Conservation (phyloP, 2,888 invertebrate genomes). For the Sicus ferrugineus region DNA sequence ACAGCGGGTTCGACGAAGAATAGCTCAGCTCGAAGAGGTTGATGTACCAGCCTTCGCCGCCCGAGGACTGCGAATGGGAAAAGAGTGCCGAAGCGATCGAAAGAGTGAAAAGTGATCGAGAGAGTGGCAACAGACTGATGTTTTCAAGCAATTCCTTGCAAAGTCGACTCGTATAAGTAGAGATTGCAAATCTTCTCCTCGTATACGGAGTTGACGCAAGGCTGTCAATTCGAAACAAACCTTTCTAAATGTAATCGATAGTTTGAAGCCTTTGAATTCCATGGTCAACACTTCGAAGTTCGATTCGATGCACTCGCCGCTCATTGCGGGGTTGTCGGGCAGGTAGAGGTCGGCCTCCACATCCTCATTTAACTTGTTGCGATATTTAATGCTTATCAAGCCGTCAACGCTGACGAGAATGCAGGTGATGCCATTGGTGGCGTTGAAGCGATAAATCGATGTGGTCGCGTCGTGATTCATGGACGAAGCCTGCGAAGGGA, state of each 20-base stretch:
- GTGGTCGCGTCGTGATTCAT: conserved; percentile 64
- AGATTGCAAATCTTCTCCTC: not conserved
- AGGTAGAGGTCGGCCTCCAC: conserved; percentile 77
- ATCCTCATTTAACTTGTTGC: conserved; percentile 73
- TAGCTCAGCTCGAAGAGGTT: conserved; percentile 79
- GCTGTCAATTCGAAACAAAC: too few relatives aligned
- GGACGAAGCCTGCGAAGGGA: conserved; percentile 53
- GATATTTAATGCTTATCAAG: conserved; percentile 75
- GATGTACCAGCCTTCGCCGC: conserved; percentile 89
- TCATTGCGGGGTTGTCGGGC: conserved; percentile 76
- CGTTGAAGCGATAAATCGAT: conserved; percentile 74
- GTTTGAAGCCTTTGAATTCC: conserved; percentile 77
- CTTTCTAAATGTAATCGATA: conserved; percentile 82
- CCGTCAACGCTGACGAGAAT: conserved; percentile 77
- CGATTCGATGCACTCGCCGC: conserved; percentile 78
- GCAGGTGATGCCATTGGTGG: conserved; percentile 78
- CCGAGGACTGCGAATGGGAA: conserved; percentile 72
- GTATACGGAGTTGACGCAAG: too few relatives aligned
- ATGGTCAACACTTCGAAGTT: conserved; percentile 77
- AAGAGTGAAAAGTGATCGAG: too few relatives aligned
- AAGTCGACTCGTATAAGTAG: not conserved
- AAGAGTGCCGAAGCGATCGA: not conserved
- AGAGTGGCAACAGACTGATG: too few relatives aligned
- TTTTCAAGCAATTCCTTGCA: too few relatives aligned
- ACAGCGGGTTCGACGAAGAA: conserved; percentile 71